phyloP scores from a whole-genome alignment of 2,113 vertebrate genomes.

The Eubucco bourcierii region DNA sequence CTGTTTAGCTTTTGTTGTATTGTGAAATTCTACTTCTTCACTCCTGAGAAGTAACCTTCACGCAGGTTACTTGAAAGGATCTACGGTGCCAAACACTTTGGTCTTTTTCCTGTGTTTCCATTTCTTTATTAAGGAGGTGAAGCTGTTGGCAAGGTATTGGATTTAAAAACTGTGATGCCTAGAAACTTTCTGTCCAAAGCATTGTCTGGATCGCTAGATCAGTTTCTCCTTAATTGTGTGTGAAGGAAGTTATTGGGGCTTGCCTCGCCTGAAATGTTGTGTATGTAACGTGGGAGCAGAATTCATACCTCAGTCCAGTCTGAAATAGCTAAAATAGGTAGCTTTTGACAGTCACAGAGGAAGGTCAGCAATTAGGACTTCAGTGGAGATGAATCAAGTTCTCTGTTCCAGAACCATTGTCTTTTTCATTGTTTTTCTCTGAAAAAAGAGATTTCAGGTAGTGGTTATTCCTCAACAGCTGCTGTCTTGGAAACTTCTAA shows the following conservation, averaged over 20 bases:
- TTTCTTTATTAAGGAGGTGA: background rate
- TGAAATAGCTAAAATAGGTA: background rate
- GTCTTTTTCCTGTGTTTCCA: background rate
- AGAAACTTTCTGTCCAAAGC: background rate
- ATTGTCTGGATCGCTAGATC: background rate
- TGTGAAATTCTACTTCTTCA: background rate
- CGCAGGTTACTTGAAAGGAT: background rate
- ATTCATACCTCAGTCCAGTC: background rate
- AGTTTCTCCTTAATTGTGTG: background rate
- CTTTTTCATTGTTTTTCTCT: background rate
- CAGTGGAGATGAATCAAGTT: background rate
- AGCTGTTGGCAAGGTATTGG: background rate
- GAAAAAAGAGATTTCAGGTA: background rate
- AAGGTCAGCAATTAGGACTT: background rate
- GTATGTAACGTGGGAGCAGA: rapidly evolving
- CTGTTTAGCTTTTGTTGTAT: background rate
- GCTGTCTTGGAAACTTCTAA: background rate
- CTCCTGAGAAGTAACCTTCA: background rate
- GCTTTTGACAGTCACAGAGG: background rate
- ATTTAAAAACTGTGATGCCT: background rate
- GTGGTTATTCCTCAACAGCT: background rate
- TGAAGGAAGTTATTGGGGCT: background rate
- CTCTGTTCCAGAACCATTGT: background rate
- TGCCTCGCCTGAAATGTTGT: background rate
- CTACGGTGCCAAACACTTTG: background rate